These are phyloP conservation scores for Eupithecia subumbrata DNA, from an alignment of 2,888 invertebrate genomes.

Conservation along the genomic window DNA sequence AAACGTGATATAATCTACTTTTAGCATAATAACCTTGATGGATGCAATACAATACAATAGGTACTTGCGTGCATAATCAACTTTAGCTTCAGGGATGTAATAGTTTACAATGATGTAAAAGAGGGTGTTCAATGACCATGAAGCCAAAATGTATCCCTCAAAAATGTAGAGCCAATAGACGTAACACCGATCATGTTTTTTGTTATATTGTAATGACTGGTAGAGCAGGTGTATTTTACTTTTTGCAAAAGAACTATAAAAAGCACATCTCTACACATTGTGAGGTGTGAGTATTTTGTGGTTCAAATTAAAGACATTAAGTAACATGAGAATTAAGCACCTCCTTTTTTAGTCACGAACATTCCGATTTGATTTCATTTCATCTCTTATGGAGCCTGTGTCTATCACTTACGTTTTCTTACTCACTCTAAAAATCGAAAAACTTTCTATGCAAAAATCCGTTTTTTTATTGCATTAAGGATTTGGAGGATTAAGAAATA, in stretches of 20 bases:
- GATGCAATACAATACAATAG: background rate
- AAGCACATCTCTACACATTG: constrained; percentile 22
- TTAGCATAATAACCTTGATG: constrained; percentile 52
- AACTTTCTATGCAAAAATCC: too few species aligned
- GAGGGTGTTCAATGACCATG: constrained; percentile 60
- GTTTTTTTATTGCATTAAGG: too few species aligned
- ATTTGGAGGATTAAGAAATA: background rate
- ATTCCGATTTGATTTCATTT: background rate
- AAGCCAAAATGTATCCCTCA: constrained; percentile 15
- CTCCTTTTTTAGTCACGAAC: too few species aligned
- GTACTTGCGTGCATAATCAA: background rate
- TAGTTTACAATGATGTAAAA: constrained; percentile 25
- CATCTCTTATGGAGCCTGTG: too few species aligned
- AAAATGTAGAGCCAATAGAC: constrained; percentile 19
- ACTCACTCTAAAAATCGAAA: too few species aligned
- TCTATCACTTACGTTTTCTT: too few species aligned
- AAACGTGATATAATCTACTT: constrained; percentile 58
- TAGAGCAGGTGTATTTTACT: constrained; percentile 21
- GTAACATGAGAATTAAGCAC: background rate
- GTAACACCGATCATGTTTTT: constrained; percentile 24
- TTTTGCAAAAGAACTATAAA: constrained; percentile 17
- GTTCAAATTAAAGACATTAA: constrained; percentile 27
- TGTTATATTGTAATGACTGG: constrained; percentile 18
- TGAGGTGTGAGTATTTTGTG: constrained; percentile 38
- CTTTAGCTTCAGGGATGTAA: background rate